Conservation (phyloP, 2,113 vertebrate genomes). For the Petaurus breviceps region DNA sequence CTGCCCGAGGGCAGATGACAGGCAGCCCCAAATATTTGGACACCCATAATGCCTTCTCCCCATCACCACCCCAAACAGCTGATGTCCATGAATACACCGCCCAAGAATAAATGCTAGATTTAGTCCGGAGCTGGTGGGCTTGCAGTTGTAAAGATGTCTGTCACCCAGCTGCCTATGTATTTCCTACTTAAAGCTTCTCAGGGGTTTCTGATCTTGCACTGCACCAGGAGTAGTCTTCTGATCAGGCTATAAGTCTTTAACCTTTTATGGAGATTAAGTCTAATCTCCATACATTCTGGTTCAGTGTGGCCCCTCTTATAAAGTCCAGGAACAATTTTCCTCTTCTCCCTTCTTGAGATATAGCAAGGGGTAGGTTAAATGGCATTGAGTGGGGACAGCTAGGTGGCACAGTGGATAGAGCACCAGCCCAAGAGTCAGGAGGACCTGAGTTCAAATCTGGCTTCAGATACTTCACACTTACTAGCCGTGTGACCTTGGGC, state of each 20-base stretch:
- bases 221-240: not conserved
- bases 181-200: not conserved
- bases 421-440: too few species aligned
- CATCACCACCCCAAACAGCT: not conserved
- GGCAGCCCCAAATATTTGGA: not conserved
- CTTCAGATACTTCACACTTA: too few species aligned
- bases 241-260: not conserved
- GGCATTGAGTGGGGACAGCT: too few species aligned
- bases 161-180: not conserved
- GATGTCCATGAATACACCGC: not conserved
- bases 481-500: too few species aligned
- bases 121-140: not conserved
- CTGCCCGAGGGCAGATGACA: not conserved
- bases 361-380: not conserved
- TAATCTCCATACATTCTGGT: not conserved
- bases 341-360: not conserved
- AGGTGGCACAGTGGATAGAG: too few species aligned
- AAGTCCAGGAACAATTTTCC: not conserved
- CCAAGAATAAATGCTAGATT: not conserved
- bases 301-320: not conserved
- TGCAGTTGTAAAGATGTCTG: not conserved
- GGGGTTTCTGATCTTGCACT: not conserved
- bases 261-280: too few species aligned
- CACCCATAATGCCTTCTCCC: not conserved
- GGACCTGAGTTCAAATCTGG: too few species aligned